Evolutionary conservation across 2,797 vertebrate species (phyloP).

Genomic region (Myotis planiceps): DNA sequence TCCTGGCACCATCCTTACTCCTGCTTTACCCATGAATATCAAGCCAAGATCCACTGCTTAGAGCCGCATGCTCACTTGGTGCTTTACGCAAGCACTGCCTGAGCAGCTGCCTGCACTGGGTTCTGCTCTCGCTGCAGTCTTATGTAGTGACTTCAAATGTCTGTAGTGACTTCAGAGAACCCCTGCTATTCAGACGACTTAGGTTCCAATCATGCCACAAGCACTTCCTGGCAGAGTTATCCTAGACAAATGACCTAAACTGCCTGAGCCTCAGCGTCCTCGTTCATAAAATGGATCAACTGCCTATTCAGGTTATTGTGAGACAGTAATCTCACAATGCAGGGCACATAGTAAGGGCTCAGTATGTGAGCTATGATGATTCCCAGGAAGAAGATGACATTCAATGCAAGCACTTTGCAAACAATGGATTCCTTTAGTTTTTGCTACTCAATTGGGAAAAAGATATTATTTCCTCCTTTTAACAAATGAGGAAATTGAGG

Average conservation of each 20-base stretch:
- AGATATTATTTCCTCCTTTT: background rate
- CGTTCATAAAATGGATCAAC: background rate
- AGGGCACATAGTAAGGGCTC: background rate
- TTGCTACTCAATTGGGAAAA: background rate
- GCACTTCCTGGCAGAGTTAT: background rate
- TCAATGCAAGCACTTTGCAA: background rate
- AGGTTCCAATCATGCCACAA: background rate
- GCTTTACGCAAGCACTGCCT: background rate
- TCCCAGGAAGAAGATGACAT: accelerated
- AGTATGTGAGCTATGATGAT: background rate
- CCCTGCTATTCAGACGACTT: background rate
- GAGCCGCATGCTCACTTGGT: accelerated
- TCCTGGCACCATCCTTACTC: background rate
- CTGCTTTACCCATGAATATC: background rate
- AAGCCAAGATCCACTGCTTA: background rate
- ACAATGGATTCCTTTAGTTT: background rate
- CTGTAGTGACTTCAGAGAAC: background rate
- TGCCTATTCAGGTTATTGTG: background rate
- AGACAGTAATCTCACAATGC: background rate
- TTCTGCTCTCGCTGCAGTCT: background rate
- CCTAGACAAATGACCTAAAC: background rate
- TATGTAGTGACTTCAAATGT: background rate
- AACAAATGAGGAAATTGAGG: background rate
- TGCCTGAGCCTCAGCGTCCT: background rate
- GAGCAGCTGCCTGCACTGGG: background rate